Evolutionary conservation across 2,888 invertebrate genomes (phyloP).

Genomic region (Hedya salicella): DNA sequence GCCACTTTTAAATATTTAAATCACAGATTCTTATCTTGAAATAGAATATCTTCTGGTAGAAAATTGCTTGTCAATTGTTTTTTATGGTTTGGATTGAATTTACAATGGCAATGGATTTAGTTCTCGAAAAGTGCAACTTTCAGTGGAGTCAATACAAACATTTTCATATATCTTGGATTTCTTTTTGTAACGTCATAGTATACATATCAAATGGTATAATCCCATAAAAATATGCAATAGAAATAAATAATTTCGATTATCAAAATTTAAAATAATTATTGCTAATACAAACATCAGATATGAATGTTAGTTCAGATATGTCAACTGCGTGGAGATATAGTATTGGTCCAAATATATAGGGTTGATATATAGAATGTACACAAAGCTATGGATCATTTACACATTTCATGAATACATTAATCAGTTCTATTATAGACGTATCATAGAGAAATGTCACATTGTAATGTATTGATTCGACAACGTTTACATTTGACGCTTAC

Average conservation of each 20-base stretch:
- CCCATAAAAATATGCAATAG: slow-evolving; percentile 12
- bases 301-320: slow-evolving; percentile 77
- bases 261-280: slow-evolving; percentile 57
- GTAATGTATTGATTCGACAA: slow-evolving; percentile 10
- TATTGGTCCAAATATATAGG: slow-evolving; percentile 76
- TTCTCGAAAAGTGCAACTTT: no score
- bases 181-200: neutral
- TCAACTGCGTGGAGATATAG: slow-evolving; percentile 67
- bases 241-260: slow-evolving; percentile 21
- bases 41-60: no score
- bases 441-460: slow-evolving; percentile 2
- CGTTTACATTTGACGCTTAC: neutral
- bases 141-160: no score
- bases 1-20: no score
- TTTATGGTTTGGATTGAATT: no score
- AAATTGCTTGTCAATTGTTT: no score
- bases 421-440: slow-evolving; percentile 24
- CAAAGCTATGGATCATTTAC: slow-evolving; percentile 43
- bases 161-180: neutral
- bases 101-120: no score
- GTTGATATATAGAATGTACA: slow-evolving; percentile 33
- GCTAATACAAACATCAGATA: slow-evolving; percentile 74
- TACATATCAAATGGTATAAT: slow-evolving; percentile 6
- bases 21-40: no score
- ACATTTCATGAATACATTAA: slow-evolving; percentile 45